These are phyloP conservation scores for Limnephilus rhombicus DNA, from an alignment of 2,888 invertebrate species.

Conservation along the genomic window DNA sequence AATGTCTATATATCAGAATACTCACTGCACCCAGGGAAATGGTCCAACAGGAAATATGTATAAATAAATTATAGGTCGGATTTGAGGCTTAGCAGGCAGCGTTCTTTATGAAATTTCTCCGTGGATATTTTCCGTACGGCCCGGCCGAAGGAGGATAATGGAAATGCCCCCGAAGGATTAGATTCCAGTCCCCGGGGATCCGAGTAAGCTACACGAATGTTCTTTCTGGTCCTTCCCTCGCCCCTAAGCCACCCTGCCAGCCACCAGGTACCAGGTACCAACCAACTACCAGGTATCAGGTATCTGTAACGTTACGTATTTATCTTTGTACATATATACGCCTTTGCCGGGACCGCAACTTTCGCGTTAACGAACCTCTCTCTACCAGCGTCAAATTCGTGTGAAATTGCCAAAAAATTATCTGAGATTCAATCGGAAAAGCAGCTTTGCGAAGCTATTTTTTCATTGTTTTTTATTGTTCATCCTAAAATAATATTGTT, in stretches of 20 bases:
- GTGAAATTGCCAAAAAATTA: neutral
- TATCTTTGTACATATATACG: neutral
- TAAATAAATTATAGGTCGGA: conserved; percentile 37
- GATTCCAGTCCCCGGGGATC: conserved; percentile 31
- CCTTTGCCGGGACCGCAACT: neutral
- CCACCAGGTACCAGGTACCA: neutral
- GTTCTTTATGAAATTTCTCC: conserved; percentile 45
- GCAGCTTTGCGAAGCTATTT: neutral
- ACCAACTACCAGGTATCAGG: neutral
- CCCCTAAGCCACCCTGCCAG: neutral
- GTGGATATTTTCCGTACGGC: conserved; percentile 37
- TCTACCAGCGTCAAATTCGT: neutral
- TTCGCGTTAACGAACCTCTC: neutral
- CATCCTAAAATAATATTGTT: too few species aligned
- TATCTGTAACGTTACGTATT: neutral
- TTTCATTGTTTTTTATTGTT: too few species aligned
- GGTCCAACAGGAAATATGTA: conserved; percentile 32
- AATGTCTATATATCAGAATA: neutral
- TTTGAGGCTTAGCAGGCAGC: conserved; percentile 45
- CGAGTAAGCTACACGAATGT: conserved; percentile 32
- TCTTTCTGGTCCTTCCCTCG: conserved; percentile 27
- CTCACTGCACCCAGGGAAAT: neutral
- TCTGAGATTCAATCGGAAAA: neutral
- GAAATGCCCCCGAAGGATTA: conserved; percentile 47
- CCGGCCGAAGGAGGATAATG: conserved; percentile 37